Base-by-base conservation (phyloP, 2,113 vertebrate genomes). In the Lucifuga dentata region DNA sequence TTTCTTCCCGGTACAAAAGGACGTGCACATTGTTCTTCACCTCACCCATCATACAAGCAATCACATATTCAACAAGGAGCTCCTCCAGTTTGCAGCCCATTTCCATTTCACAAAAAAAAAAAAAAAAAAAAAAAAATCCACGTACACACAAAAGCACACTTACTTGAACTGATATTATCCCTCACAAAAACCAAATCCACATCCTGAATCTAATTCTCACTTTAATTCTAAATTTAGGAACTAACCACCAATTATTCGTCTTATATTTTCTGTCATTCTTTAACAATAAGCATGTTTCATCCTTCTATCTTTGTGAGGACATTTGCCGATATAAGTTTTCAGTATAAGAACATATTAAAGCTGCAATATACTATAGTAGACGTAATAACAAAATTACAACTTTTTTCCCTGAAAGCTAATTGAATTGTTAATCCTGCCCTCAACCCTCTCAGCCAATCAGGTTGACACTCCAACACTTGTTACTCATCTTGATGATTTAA, bases 381-480 rank as follows among this genome's bases (percentile, higher is more conserved):
- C 43, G 20, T 74, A 56, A 61, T 64, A 52, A 40, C 32, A 67
- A 64, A n/a, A n/a, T n/a, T 56, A 39, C 11, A 48, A 36, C 10
- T 43, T 62, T 60, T 19, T 12, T 33, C 15, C 26, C 1, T 0
- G 43, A 57, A 23, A 24, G 11, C 58, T 17, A 44, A 35, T 5
- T 33, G 36, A 60, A 65, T 50, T 64, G 11, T 60, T 66, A 67
- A 76, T 70, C 29, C 20, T 56, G 63, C 60, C 51, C 64, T 64
- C 32, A 7, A 38, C 2, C 19, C 63, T 51, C 51, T 60, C 23
- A 52, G 61, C 38, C 51, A 64, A 70, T 73, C 62, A 69, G 44
- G 52, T 39, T 71, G 12, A 48, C 49, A 57, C 41, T 67, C 26
- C 26, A 71, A 57, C 60, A 53, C 62, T 64, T 58, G 33, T 60